These are phyloP conservation scores for Tor tambroides DNA, from an alignment of 2,113 vertebrate genomes.

Conservation along the genomic window DNA sequence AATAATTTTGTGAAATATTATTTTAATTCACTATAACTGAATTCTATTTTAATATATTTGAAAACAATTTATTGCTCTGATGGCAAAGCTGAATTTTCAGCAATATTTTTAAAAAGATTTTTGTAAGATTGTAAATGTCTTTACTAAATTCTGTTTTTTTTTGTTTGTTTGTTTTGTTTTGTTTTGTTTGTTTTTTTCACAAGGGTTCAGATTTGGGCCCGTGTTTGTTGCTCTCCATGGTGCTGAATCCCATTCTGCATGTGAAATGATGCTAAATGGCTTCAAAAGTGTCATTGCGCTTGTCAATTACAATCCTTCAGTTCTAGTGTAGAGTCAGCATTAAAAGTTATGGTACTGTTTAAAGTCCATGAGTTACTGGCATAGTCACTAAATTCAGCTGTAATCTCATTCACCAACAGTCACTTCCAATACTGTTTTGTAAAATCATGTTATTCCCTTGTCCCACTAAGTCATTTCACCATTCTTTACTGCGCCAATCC, in stretches of 20 bases:
- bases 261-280: background rate
- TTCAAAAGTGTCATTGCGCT: background rate
- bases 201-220: background rate
- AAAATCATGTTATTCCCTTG: background rate
- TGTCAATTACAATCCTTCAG: background rate
- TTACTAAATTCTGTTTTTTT: no score
- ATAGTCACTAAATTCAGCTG: background rate
- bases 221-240: slow-evolving; percentile 15
- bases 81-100: no score
- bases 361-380: background rate
- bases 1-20: no score
- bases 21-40: no score
- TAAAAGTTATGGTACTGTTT: background rate
- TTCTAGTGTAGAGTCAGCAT: background rate
- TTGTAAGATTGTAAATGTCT: no score
- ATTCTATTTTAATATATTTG: no score
- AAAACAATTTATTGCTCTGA: no score
- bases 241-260: slow-evolving; percentile 12
- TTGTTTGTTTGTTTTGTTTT: no score
- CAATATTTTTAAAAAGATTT: no score
- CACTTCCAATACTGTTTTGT: background rate
- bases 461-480: background rate
- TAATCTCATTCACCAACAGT: background rate
- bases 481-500: background rate
- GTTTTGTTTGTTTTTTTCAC: no score